These are phyloP conservation scores for Liolophura sinensis DNA, from an alignment of 1,140 invertebrate genomes.

Conservation along the genomic window DNA sequence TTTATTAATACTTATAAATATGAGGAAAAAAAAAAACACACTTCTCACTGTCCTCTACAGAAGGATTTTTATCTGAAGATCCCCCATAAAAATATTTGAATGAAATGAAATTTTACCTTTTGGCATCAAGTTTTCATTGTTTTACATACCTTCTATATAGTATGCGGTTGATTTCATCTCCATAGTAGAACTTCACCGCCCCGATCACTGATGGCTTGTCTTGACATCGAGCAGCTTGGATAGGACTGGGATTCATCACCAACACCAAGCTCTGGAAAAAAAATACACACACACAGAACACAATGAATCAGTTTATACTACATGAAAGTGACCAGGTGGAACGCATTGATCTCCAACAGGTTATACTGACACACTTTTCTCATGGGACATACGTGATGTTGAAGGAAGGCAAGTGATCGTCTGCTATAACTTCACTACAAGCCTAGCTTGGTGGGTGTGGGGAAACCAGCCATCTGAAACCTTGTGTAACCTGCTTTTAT, in stretches of 20 bases:
- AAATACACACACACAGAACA: background rate
- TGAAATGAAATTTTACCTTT: too few relatives aligned
- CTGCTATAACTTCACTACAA: background rate
- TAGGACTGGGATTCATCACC: constrained; percentile 26
- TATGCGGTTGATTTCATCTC: constrained; percentile 35
- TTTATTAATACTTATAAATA: too few relatives aligned
- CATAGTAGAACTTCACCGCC: constrained; percentile 32
- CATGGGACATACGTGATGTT: background rate
- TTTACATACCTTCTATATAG: constrained; percentile 30
- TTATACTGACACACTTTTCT: background rate
- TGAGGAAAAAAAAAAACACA: too few relatives aligned
- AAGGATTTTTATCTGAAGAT: too few relatives aligned
- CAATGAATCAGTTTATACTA: background rate
- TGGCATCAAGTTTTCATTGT: too few relatives aligned
- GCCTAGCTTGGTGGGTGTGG: background rate
- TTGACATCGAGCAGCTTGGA: constrained; percentile 26
- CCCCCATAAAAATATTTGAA: too few relatives aligned
- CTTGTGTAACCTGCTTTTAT: too few relatives aligned
- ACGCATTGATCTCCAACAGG: background rate
- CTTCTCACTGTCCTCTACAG: too few relatives aligned
- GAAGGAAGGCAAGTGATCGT: background rate
- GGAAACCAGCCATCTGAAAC: background rate
- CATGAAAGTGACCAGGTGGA: too few relatives aligned
- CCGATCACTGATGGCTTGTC: constrained; percentile 22
- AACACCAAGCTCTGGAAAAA: constrained; percentile 29